These are phyloP conservation scores for Holcopasites calliopsidis DNA, from an alignment of 1,140 invertebrate genomes.

Conservation along the genomic window DNA sequence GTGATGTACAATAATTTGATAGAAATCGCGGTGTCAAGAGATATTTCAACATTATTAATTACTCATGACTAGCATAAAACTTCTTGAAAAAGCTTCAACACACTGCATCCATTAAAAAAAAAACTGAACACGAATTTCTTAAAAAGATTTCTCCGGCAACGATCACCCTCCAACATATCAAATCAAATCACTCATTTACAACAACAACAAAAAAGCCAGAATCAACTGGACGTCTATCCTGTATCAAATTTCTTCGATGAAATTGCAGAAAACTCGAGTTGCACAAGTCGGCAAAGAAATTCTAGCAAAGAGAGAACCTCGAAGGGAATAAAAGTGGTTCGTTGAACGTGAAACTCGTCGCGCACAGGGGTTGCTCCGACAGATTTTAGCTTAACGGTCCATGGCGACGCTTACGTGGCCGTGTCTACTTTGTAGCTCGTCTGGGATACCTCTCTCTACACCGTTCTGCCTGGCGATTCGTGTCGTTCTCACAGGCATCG, in stretches of 20 bases:
- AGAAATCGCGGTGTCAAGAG: neutral
- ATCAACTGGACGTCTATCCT: too few species aligned
- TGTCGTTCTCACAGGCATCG: conserved; percentile 33
- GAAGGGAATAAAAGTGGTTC: conserved; percentile 26
- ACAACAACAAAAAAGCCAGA: too few species aligned
- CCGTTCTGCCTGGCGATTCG: conserved; percentile 18
- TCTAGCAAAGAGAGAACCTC: neutral
- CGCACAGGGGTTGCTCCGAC: conserved; percentile 23
- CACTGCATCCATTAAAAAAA: too few species aligned
- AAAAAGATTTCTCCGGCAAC: too few species aligned
- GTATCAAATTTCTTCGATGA: neutral
- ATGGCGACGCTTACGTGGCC: conserved; percentile 37
- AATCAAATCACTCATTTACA: too few species aligned
- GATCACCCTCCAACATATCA: too few species aligned
- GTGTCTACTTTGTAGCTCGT: conserved; percentile 24
- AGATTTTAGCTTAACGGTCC: conserved; percentile 37
- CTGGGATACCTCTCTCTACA: conserved; percentile 15
- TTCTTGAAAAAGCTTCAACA: too few species aligned
- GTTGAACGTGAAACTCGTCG: conserved; percentile 15
- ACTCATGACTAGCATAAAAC: too few species aligned
- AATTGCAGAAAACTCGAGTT: neutral
- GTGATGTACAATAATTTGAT: neutral
- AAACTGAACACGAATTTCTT: too few species aligned
- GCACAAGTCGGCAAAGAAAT: neutral
- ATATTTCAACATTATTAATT: too few species aligned